Conservation (phyloP, 1,140 invertebrate species). For the Archivesica marissinica region DNA sequence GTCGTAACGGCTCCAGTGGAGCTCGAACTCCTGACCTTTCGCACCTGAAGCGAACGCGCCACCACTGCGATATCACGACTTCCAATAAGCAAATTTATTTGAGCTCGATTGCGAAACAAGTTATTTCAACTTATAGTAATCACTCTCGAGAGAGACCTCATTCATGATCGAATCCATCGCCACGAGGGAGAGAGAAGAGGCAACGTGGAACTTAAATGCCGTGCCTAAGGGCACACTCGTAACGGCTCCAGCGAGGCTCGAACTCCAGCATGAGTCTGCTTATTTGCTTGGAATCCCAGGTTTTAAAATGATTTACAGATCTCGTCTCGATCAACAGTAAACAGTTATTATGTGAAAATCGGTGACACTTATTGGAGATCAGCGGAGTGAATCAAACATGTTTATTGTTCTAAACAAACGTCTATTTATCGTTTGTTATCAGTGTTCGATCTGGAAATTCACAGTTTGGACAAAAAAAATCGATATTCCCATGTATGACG, state of each 20-base stretch:
- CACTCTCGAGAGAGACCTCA: too few species aligned
- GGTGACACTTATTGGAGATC: not conserved
- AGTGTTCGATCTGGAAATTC: not conserved
- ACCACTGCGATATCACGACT: too few species aligned
- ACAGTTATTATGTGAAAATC: constrained; percentile 26
- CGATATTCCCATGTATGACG: too few species aligned
- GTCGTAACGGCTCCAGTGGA: too few species aligned
- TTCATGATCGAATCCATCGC: not conserved
- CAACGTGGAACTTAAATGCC: too few species aligned
- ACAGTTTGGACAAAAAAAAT: constrained; percentile 36
- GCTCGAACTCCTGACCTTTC: too few species aligned
- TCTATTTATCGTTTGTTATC: constrained; percentile 17
- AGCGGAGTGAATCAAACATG: not conserved
- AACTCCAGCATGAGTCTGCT: not conserved
- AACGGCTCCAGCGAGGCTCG: too few species aligned
- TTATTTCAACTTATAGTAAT: too few species aligned
- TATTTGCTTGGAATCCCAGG: not conserved
- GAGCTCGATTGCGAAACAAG: too few species aligned
- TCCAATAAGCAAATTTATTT: too few species aligned
- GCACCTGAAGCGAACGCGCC: too few species aligned
- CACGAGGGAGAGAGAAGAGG: not conserved
- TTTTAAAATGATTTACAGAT: not conserved
- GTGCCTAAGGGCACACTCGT: too few species aligned
- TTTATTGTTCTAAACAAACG: not conserved
- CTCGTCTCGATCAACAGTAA: not conserved